Percentiles rank a stretch among this genome's conserved stretches.
phyloP scores from a whole-genome alignment of 2,888 invertebrate species.

The Anoplius nigerrimus region DNA sequence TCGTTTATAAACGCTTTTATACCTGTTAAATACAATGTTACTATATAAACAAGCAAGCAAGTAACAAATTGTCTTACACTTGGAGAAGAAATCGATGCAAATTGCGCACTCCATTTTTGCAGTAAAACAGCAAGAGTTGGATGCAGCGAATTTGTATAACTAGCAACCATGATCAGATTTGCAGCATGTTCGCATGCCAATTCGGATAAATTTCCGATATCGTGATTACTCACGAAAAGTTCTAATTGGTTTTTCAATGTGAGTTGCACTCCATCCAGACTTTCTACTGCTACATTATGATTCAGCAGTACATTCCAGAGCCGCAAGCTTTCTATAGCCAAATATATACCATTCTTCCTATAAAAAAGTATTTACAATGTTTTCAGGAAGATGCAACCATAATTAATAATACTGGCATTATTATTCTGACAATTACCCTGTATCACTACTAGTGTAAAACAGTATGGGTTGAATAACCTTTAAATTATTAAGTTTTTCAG shows the following conservation, averaged over 20 bases:
- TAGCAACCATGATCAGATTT: constrained; percentile 62
- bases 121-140: constrained; percentile 58
- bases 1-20: neutral
- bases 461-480: constrained; percentile 77
- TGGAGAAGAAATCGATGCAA: constrained; percentile 45
- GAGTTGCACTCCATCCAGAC: constrained; percentile 60
- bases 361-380: constrained; percentile 18
- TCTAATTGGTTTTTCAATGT: constrained; percentile 64
- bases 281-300: constrained; percentile 61
- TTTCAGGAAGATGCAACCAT: neutral
- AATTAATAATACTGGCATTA: neutral
- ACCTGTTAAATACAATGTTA: neutral
- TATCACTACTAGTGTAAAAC: constrained; percentile 77
- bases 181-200: constrained; percentile 68
- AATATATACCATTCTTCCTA: constrained; percentile 51
- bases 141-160: constrained; percentile 52
- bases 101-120: constrained; percentile 68
- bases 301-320: constrained; percentile 67
- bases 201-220: constrained; percentile 64
- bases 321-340: constrained; percentile 68
- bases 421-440: constrained; percentile 59
- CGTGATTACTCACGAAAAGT: constrained; percentile 62
- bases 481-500: constrained; percentile 64
- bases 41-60: neutral
- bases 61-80: constrained; percentile 51